These are phyloP conservation scores for Drosophila sordidula DNA, from an alignment of 2,888 invertebrate genomes.

Conservation along the genomic window DNA sequence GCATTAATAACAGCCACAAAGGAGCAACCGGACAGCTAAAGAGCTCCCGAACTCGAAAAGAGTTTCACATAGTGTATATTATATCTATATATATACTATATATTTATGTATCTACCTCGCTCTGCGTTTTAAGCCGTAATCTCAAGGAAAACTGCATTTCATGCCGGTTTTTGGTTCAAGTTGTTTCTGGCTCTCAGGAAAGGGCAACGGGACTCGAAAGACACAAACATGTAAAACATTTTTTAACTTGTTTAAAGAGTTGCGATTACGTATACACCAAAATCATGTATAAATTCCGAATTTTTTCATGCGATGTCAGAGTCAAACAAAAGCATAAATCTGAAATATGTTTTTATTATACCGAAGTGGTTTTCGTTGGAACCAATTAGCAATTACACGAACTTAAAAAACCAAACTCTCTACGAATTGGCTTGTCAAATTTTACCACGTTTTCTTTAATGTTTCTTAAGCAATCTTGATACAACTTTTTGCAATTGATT, in stretches of 20 bases:
- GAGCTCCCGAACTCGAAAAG: slow-evolving; percentile 28
- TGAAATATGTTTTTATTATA: neutral
- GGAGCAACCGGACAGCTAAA: slow-evolving; percentile 26
- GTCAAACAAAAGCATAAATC: too few relatives aligned
- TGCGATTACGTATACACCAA: neutral
- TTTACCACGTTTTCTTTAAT: too few relatives aligned
- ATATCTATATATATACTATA: neutral
- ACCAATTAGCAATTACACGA: too few relatives aligned
- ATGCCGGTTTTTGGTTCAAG: slow-evolving; percentile 16
- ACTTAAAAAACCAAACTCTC: too few relatives aligned
- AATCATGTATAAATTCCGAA: neutral
- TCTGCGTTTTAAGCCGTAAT: slow-evolving; percentile 44
- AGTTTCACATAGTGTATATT: slow-evolving; percentile 10
- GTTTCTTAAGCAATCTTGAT: too few relatives aligned
- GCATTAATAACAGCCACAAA: slow-evolving; percentile 41
- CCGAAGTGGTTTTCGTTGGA: too few relatives aligned
- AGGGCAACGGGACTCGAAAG: slow-evolving; percentile 5
- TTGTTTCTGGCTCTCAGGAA: slow-evolving; percentile 5
- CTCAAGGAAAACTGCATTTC: slow-evolving; percentile 72
- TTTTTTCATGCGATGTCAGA: too few relatives aligned
- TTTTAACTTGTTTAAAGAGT: slow-evolving; percentile 1
- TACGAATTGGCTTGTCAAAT: too few relatives aligned
- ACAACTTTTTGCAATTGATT: too few relatives aligned
- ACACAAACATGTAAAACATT: slow-evolving; percentile 22
- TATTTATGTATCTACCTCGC: slow-evolving; percentile 21